Evolutionary conservation across 2,113 vertebrate genomes (phyloP), one percentile per base, ranked within the genome.

Genomic region (Struthio camelus): DNA sequence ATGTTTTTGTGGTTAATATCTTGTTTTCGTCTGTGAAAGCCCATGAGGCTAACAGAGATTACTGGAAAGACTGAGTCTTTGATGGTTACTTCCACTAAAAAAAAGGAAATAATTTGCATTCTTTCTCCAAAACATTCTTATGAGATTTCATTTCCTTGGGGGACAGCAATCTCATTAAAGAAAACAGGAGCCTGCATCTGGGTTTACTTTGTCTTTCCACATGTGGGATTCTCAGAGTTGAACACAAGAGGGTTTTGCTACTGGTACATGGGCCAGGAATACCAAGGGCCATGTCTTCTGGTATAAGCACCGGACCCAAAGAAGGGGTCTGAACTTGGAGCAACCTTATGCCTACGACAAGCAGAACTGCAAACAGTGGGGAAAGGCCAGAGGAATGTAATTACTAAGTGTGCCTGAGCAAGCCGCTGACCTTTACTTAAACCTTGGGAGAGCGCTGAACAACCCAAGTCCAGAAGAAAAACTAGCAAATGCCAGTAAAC

Each of bases 401-500:
- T 83, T 78, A 67, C 56, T 81, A 76, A 16, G 24, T 53, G 66
- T 34, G 82, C 67, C 67, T 85, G 32, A 82, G 62, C 2, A 28
- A 94, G 85, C 14, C 80, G 62, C 67, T 73, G 82, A 91, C 90
- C 85, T 90, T 91, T 67, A 54, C 88, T 46, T 48, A 94, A 90
- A 90, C 32, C 71, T 88, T 71, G 36, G 1, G 7, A 88, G 72
- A 59, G 16, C 27, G 16, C 62, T 59, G 66, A 82, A 76, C 27
- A 90, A 38, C 50, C 66, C 4, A 2, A 85, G 42, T 66, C 62
- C 56, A 32, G 54, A 18, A 10, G 59, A 87, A 88, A 95, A 75
- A 85, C 12, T 51, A 70, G 62, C 27, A 85, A 90, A 85, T 0
- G 1, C 27, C 62, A 62, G 27, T 6, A 9, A 7, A 80, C 72